Evolutionary conservation across 2,888 invertebrate genomes (phyloP).

Genomic region (Nysson spinosus): DNA sequence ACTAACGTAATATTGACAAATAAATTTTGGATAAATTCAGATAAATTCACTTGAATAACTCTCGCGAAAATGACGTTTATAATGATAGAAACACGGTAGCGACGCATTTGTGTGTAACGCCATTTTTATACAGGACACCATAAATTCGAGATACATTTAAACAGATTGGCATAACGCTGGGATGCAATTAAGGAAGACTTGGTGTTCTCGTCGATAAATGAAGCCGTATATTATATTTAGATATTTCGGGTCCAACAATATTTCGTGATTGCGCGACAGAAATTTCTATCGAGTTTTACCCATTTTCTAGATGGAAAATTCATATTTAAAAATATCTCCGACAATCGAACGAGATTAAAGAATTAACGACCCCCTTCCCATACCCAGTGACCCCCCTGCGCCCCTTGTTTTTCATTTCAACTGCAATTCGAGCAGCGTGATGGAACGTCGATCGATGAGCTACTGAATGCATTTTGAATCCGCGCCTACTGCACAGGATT

Average conservation of each 20-base stretch:
- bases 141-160: constrained; percentile 19
- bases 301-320: constrained; percentile 38
- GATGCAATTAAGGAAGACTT: constrained; percentile 39
- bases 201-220: constrained; percentile 35
- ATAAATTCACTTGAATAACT: no score
- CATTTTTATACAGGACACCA: neutral
- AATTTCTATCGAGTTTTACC: constrained; percentile 43
- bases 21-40: no score
- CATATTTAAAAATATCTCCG: constrained; percentile 48
- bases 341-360: constrained; percentile 44
- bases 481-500: constrained; percentile 25
- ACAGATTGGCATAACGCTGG: constrained; percentile 32
- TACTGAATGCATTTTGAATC: constrained; percentile 40
- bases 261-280: constrained; percentile 33
- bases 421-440: constrained; percentile 36
- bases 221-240: constrained; percentile 41
- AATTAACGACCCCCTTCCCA: constrained; percentile 36
- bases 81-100: neutral
- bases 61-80: no score
- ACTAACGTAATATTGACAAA: no score
- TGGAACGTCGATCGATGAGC: constrained; percentile 44
- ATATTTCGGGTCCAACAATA: constrained; percentile 18
- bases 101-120: neutral
- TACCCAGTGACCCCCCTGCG: neutral
- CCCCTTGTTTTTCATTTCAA: constrained; percentile 38